phyloP scores from a whole-genome alignment of 2,113 vertebrate genomes.

The Oryzias javanicus region DNA sequence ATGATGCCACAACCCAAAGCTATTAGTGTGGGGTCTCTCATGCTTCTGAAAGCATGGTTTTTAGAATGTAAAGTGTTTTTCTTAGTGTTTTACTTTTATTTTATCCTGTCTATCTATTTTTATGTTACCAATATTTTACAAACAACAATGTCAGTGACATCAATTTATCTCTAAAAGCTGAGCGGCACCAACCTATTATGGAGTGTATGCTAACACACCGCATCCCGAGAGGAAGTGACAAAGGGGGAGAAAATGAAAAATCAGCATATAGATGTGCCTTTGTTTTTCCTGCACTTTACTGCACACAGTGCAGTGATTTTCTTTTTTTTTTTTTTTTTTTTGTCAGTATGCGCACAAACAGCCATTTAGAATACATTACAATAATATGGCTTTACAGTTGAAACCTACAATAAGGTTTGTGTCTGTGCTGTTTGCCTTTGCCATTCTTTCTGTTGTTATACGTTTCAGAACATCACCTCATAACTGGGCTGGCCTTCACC shows the following conservation, averaged over 20 bases:
- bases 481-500: slow-evolving; percentile 23
- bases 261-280: slow-evolving; percentile 60
- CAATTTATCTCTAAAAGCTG: slow-evolving; percentile 71
- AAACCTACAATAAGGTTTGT: not conserved
- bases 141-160: slow-evolving; percentile 66
- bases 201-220: slow-evolving; percentile 34
- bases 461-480: slow-evolving; percentile 25
- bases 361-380: slow-evolving; percentile 37
- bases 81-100: too few relatives aligned
- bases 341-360: slow-evolving; percentile 26
- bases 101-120: slow-evolving; percentile 37
- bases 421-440: slow-evolving; percentile 2
- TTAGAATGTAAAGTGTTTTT: slow-evolving; percentile 40
- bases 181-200: slow-evolving; percentile 38
- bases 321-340: not conserved
- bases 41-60: slow-evolving; percentile 42
- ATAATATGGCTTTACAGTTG: slow-evolving; percentile 29
- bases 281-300: slow-evolving; percentile 35
- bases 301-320: slow-evolving; percentile 28
- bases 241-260: slow-evolving; percentile 46
- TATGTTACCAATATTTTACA: slow-evolving; percentile 62
- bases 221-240: slow-evolving; percentile 45
- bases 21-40: slow-evolving; percentile 19
- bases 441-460: slow-evolving; percentile 8
- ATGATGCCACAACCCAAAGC: slow-evolving; percentile 33